A percentile compares a stretch with the other conserved stretches of the same genome.
Conservation (phyloP, 64 coral and sea anemone genomes). For the Catalaphyllia jardinei region DNA sequence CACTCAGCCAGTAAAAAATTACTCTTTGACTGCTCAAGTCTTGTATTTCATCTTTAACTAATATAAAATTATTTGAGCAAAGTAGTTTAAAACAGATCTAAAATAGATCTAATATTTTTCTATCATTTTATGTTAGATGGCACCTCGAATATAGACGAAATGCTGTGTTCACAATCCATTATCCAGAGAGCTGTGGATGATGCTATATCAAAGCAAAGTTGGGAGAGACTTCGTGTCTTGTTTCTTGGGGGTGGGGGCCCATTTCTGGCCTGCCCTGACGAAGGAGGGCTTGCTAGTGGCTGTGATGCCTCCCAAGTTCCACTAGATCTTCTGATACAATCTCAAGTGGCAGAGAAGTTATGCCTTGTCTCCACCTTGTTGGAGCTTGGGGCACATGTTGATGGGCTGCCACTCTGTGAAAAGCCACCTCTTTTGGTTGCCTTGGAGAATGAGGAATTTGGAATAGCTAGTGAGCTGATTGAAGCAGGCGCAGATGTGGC, state of each 20-base stretch:
- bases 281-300: constrained; percentile 60
- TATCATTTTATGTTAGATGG: constrained; percentile 16
- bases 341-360: constrained; percentile 15
- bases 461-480: constrained; percentile 38
- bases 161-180: constrained; percentile 14
- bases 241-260: constrained; percentile 59
- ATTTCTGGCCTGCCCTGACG: not conserved
- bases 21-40: too few relatives aligned
- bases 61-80: too few relatives aligned
- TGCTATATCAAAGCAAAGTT: constrained; percentile 30
- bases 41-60: not conserved
- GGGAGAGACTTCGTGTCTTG: constrained; percentile 36
- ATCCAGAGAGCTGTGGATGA: constrained; percentile 44
- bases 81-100: too few relatives aligned
- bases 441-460: constrained; percentile 40
- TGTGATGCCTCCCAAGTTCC: constrained; percentile 54
- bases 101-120: not conserved
- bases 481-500: constrained; percentile 40
- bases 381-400: constrained; percentile 58
- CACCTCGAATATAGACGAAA: constrained; percentile 18
- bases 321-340: constrained; percentile 49
- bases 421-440: constrained; percentile 57
- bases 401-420: constrained; percentile 54
- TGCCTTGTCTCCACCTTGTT: constrained; percentile 35
- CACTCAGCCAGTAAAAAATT: too few relatives aligned